Percentiles rank a stretch among this genome's conserved stretches.
These are phyloP conservation scores for Drosophila heteroneura DNA, from an alignment of 2,888 invertebrate genomes.

Conservation along the genomic window DNA sequence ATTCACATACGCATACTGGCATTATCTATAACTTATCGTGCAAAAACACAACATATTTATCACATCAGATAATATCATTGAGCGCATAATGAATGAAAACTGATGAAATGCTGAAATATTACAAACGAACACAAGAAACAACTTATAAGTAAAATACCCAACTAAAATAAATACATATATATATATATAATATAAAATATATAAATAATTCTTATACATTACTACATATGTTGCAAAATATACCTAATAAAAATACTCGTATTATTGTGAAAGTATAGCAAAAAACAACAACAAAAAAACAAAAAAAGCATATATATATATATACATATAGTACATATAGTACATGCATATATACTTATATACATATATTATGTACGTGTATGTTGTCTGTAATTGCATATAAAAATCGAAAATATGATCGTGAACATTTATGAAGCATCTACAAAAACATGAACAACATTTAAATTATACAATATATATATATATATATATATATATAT, in stretches of 20 bases:
- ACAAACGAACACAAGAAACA: constrained; percentile 26
- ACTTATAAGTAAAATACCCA: constrained; percentile 23
- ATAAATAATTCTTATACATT: constrained; percentile 40
- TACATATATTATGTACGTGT: constrained; percentile 46
- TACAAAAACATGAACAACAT: constrained; percentile 27
- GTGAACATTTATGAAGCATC: constrained; percentile 11
- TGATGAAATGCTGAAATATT: constrained; percentile 43
- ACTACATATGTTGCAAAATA: constrained; percentile 60
- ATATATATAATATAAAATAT: constrained; percentile 29
- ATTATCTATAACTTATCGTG: constrained; percentile 28
- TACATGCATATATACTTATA: constrained; percentile 15
- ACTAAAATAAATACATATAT: constrained; percentile 37
- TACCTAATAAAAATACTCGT: constrained; percentile 67
- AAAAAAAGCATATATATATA: constrained; percentile 11
- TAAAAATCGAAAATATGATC: constrained; percentile 19
- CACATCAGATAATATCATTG: constrained; percentile 42
- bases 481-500: constrained; percentile 44
- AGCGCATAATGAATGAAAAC: constrained; percentile 29
- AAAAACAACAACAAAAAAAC: constrained; percentile 8
- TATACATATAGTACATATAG: constrained; percentile 17
- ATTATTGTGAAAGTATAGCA: constrained; percentile 71
- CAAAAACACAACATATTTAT: constrained; percentile 30
- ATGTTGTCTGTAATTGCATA: constrained; percentile 73
- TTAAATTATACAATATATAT: constrained; percentile 36
- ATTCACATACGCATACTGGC: constrained; percentile 28